Evolutionary conservation across 30 jellyfish, hydroid and myxozoan genomes (phyloP), one percentile per base, ranked within the genome.

Genomic region (Catostylus mosaicus): DNA sequence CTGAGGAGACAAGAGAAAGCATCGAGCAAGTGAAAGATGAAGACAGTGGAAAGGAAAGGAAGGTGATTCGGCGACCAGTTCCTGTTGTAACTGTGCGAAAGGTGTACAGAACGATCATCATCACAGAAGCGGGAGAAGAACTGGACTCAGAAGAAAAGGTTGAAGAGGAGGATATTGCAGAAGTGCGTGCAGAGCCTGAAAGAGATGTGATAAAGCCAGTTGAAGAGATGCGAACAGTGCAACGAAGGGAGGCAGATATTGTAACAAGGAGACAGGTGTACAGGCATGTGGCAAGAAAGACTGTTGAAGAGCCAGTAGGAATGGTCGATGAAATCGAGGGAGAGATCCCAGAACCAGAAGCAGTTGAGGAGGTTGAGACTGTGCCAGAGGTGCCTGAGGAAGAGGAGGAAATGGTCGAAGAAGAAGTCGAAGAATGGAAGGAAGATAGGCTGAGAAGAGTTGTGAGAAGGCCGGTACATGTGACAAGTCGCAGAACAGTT

Each of bases 51-150:
- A 47, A 62, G 48, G 86, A 81, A 36, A 88, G 97, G 51, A 89
- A 67, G 62, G 89, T 89, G 82, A 68, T 82, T 59, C 81, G 87
- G 63, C 47, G 96, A 31, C 97, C 97, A 2, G 95, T 14, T 35
- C 71, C 78, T 1, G 92, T 32, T 31, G 87, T 50, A 48, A 77
- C 93, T 26, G 73, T 38, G 50, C 9, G 78, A 14, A 29, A 31
- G 78, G 51, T 32, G 56, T 66, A 36, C 56, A 66, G 51, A 36
- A 32, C 51, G 26, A 43, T 78, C 16, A 61, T 90, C 50, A 20
- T 48, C 36, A 31, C 61, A 29, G 94, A 77, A 31, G 31, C 87
- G 26, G 77, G 51, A 36, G 89, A 51, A 4, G 77, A 61, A n/a
- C 80, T 77, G 23, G 77, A 24, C 31, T 30, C 78, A 27, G 78